Conservation (phyloP, 2,888 invertebrate genomes). For the Lordiphosa andalusiaca region DNA sequence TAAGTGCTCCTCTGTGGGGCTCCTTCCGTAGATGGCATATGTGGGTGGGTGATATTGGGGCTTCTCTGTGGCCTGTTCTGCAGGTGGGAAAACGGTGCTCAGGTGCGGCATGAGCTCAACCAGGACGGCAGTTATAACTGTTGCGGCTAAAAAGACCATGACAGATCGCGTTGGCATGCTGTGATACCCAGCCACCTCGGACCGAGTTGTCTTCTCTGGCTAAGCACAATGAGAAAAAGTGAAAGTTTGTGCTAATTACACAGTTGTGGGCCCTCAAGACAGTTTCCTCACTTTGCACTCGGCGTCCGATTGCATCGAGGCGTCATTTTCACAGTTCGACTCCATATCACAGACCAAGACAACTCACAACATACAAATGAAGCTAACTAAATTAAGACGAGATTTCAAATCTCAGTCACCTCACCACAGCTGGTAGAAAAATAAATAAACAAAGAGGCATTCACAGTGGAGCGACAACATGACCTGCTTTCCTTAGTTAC, state of each 20-base stretch:
- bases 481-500: no score
- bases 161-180: slow-evolving; percentile 47
- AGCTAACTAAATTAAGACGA: slow-evolving; percentile 20
- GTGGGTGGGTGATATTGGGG: slow-evolving; percentile 55
- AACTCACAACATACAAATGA: not conserved
- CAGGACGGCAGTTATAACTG: slow-evolving; percentile 57
- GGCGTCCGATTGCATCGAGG: not conserved
- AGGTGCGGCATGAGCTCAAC: slow-evolving; percentile 58
- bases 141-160: slow-evolving; percentile 56
- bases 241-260: slow-evolving; percentile 41
- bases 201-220: not conserved
- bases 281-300: slow-evolving; percentile 18
- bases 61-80: slow-evolving; percentile 3
- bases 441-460: slow-evolving; percentile 15
- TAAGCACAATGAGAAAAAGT: slow-evolving; percentile 36
- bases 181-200: not conserved
- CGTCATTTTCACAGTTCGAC: slow-evolving; percentile 8
- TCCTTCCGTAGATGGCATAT: slow-evolving; percentile 84
- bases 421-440: slow-evolving; percentile 12
- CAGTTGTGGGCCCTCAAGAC: not conserved
- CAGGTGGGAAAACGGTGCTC: slow-evolving; percentile 10
- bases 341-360: slow-evolving; percentile 23
- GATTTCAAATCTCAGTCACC: slow-evolving; percentile 18
- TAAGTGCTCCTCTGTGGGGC: slow-evolving; percentile 81
- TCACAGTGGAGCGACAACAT: slow-evolving; percentile 18